These are phyloP conservation scores for Montipora cactus DNA, from an alignment of 64 coral and sea anemone genomes.

Conservation along the genomic window DNA sequence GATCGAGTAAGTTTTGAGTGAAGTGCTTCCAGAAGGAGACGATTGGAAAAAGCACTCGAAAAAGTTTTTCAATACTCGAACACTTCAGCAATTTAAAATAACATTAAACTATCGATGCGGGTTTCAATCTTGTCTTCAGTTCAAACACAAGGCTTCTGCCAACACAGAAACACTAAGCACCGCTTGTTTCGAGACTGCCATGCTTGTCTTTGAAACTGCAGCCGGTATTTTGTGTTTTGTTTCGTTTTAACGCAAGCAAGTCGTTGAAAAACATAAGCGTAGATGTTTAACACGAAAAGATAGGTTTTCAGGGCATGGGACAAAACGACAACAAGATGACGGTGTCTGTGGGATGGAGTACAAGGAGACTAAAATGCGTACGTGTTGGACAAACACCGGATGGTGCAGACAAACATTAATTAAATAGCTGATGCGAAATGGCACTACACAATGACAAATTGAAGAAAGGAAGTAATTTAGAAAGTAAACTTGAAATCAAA, in stretches of 20 bases:
- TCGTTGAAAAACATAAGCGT: not conserved
- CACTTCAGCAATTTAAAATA: not conserved
- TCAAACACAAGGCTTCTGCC: not conserved
- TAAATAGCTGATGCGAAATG: constrained; percentile 43
- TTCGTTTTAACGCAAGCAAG: constrained; percentile 1
- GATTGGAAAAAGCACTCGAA: not conserved
- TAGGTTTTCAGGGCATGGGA: constrained; percentile 9
- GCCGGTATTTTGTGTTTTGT: not conserved
- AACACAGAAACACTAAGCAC: not conserved
- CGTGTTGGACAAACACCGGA: constrained; percentile 22
- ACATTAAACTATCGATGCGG: not conserved
- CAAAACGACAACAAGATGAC: not conserved
- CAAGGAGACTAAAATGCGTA: not conserved
- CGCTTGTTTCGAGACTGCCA: not conserved
- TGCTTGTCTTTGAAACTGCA: not conserved
- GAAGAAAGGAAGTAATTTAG: constrained; percentile 61
- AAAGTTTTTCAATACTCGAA: not conserved
- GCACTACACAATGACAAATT: constrained; percentile 61
- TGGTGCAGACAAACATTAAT: constrained; percentile 34
- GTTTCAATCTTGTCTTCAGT: not conserved
- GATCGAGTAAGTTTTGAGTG: not conserved
- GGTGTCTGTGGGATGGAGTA: not conserved
- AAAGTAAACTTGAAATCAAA: constrained; percentile 65
- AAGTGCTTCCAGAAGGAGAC: not conserved
- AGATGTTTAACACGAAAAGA: not conserved